These are phyloP conservation scores for Thryonomys swinderianus DNA, from an alignment of 2,113 vertebrate genomes.

Conservation along the genomic window DNA sequence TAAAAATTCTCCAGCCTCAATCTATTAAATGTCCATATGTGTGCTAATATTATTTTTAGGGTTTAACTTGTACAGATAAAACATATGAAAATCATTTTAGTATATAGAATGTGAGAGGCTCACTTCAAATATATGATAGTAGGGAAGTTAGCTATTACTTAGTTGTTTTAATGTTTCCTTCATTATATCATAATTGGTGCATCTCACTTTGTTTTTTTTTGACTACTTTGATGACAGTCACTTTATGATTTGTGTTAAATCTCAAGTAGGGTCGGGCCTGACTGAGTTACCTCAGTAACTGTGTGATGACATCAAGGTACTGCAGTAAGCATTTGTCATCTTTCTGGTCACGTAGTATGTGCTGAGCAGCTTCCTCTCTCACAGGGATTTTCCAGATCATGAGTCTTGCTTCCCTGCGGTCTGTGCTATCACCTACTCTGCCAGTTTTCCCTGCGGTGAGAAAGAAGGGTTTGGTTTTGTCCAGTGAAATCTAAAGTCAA, in stretches of 20 bases:
- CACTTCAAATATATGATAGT: background rate
- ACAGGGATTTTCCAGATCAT: background rate
- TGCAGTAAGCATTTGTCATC: background rate
- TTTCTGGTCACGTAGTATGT: background rate
- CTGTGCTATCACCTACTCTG: background rate
- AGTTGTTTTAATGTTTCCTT: background rate
- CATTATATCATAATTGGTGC: background rate
- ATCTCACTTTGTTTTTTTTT: background rate
- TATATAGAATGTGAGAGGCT: background rate
- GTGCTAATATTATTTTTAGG: slow-evolving; percentile 27
- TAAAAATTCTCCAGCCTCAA: slow-evolving; percentile 28
- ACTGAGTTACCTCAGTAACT: background rate
- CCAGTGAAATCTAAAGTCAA: background rate
- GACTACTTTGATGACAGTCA: background rate
- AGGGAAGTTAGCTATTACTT: background rate
- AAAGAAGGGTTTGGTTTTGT: background rate
- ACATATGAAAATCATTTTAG: background rate
- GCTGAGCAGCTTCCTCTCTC: background rate
- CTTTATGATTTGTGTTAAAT: background rate
- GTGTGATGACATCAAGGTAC: background rate
- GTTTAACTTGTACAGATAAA: background rate
- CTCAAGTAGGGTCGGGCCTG: background rate
- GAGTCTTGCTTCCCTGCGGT: background rate
- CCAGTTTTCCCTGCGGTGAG: background rate
- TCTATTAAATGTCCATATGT: slow-evolving; percentile 7